A percentile compares a stretch with the other conserved stretches of the same genome.
Conservation (phyloP, 92 coral and sea anemone species). For the Palythoa grandis region DNA sequence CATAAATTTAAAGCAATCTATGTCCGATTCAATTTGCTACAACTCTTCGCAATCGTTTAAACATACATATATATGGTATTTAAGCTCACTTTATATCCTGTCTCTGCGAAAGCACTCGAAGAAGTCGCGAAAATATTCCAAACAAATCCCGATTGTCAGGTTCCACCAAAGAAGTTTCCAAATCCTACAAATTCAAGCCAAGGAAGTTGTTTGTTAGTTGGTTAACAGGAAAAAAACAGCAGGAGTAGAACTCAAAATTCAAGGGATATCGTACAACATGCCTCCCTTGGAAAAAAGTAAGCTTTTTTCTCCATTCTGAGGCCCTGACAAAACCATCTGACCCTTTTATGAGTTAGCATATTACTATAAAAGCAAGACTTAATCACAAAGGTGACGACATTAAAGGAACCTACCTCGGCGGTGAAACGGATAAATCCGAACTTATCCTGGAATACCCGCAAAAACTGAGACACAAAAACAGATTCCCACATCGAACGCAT, state of each 20-base stretch:
- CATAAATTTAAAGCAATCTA: slow-evolving; percentile 4
- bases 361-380: slow-evolving; percentile 7
- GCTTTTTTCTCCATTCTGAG: not conserved
- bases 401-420: slow-evolving; percentile 65
- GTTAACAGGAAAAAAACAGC: slow-evolving; percentile 46
- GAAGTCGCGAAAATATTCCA: slow-evolving; percentile 71
- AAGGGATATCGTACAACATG: not conserved
- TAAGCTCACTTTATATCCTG: slow-evolving; percentile 76
- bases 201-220: slow-evolving; percentile 43
- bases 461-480: slow-evolving; percentile 96
- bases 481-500: slow-evolving; percentile 98
- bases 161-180: slow-evolving; percentile 85
- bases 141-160: slow-evolving; percentile 68
- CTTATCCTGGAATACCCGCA: slow-evolving; percentile 92
- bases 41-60: slow-evolving; percentile 38
- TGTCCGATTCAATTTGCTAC: slow-evolving; percentile 41
- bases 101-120: slow-evolving; percentile 63
- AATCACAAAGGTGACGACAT: slow-evolving; percentile 13
- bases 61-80: slow-evolving; percentile 28
- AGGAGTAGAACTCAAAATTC: slow-evolving; percentile 27
- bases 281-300: not conserved
- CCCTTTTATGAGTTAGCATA: not conserved
- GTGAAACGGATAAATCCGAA: slow-evolving; percentile 87
- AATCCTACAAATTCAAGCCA: slow-evolving; percentile 61
- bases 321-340: slow-evolving; percentile 10